Percentiles rank a stretch among this genome's conserved stretches.
These are phyloP conservation scores for Sardina pilchardus DNA, from an alignment of 2,113 vertebrate genomes.

Conservation along the genomic window DNA sequence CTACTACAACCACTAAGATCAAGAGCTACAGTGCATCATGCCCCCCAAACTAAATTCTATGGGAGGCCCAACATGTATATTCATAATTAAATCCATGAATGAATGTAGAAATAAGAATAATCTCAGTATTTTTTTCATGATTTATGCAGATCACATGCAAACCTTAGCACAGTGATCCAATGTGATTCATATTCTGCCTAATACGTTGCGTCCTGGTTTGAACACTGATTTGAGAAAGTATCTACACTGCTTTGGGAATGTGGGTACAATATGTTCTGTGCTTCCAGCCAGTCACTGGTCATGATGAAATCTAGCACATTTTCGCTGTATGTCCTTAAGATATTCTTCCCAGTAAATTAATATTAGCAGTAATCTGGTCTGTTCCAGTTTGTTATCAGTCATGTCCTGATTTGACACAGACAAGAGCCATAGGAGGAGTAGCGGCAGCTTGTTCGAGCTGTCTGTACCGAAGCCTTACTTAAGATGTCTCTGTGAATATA, in stretches of 20 bases:
- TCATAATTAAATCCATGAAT: background rate
- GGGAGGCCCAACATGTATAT: background rate
- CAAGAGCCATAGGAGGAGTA: background rate
- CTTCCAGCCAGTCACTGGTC: background rate
- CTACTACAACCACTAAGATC: background rate
- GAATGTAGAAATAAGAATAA: background rate
- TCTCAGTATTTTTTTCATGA: background rate
- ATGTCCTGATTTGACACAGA: slow-evolving; percentile 16
- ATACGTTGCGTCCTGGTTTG: background rate
- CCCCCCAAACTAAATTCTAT: background rate
- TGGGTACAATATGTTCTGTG: background rate
- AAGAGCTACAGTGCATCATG: background rate
- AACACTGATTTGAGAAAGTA: background rate
- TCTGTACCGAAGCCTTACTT: background rate
- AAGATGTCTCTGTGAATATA: background rate
- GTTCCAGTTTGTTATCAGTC: background rate
- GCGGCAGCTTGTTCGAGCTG: background rate
- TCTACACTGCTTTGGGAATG: background rate
- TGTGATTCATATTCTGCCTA: background rate
- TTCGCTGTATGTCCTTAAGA: background rate
- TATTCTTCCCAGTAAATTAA: slow-evolving; percentile 15
- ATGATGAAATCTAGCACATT: background rate
- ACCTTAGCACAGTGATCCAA: background rate
- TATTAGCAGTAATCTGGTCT: slow-evolving; percentile 7
- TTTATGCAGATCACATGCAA: background rate